A percentile compares a stretch with the other conserved stretches of the same genome.
Evolutionary conservation across 2,797 vertebrate species (phyloP).

Genomic region (Ctenopoma multispine): DNA sequence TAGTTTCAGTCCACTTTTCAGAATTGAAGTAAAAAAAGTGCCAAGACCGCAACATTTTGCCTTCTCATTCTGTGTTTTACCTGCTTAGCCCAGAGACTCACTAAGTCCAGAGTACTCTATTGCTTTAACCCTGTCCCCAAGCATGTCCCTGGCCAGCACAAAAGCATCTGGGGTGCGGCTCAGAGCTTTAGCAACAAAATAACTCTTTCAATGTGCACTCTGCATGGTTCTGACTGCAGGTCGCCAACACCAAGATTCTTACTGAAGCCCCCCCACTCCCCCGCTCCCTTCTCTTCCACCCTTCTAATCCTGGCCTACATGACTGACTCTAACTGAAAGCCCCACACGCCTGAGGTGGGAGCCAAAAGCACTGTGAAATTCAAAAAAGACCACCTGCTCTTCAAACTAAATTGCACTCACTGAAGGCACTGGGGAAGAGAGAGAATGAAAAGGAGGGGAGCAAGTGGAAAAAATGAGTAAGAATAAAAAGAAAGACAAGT

Average conservation of each 20-base stretch:
- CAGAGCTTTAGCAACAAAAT: slow-evolving; percentile 73
- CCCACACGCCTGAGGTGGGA: slow-evolving; percentile 71
- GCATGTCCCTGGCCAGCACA: slow-evolving; percentile 64
- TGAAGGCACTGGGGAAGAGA: slow-evolving; percentile 61
- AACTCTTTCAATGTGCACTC: slow-evolving; percentile 75
- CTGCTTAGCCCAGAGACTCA: slow-evolving; percentile 80
- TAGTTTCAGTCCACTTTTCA: slow-evolving; percentile 53
- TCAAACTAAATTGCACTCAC: slow-evolving; percentile 85
- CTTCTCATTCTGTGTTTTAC: slow-evolving; percentile 68
- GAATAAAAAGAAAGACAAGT: slow-evolving; percentile 72
- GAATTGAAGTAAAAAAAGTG: slow-evolving; percentile 68
- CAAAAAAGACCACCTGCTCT: slow-evolving; percentile 85
- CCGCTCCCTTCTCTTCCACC: slow-evolving; percentile 55
- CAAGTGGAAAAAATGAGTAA: slow-evolving; percentile 39
- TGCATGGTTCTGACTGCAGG: slow-evolving; percentile 72
- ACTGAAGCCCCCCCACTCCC: slow-evolving; percentile 65
- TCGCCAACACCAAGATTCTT: slow-evolving; percentile 61
- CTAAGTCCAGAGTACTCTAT: slow-evolving; percentile 56
- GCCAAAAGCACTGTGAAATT: slow-evolving; percentile 68
- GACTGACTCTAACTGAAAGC: slow-evolving; percentile 73
- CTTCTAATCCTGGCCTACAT: slow-evolving; percentile 76
- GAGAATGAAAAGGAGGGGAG: slow-evolving; percentile 66
- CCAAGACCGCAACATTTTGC: slow-evolving; percentile 67
- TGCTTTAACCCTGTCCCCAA: slow-evolving; percentile 63
- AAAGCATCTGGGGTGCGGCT: slow-evolving; percentile 79